Base-by-base conservation (phyloP, 2,797 vertebrate genomes). In the Rhinophrynus dorsalis region DNA sequence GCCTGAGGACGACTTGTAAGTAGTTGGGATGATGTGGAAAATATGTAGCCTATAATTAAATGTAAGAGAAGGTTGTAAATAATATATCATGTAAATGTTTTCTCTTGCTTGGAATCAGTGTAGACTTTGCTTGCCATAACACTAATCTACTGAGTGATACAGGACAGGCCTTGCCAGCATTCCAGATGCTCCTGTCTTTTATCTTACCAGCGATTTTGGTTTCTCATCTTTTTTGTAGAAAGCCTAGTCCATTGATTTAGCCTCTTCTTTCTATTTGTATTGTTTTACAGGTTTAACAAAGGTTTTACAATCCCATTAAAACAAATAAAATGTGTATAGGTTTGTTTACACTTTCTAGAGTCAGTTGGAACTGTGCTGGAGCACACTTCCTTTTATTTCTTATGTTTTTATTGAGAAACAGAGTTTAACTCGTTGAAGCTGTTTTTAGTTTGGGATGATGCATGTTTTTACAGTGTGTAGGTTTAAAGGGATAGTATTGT, bases 171-270 rank as follows among this genome's bases (percentile, higher is more conserved):
- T 24, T 64, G 61, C 61, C 61, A 64, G 26, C 15, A 38, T 8
- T n/a, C 11, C 21, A 61, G 59, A 47, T 48, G 59, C 42, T 17
- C 24, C 29, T 48, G 42, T 29, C 29, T 33, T 9, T 15, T 24
- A 17, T 60, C 6, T 33, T 33, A 60, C 8, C 13, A 48, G 15
- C 6, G n/a, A 51, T 37, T n/a, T n/a, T 29, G 6, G n/a, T 29
- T 38, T 27, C 50, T 29, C 50, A 13, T 37, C 6, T 35, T n/a
- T 21, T 0, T 7, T 40, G 29, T 52, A 21, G 15, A 40, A n/a
- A 64, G 23, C 30, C 35, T 65, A 37, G 61, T 54, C 17, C 8
- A 54, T 54, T 54, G 24, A 65, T 54, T 52, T 21, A 7, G 29
- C 23, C 29, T n/a, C n/a, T 21, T 47, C 18, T 18, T n/a, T 5